Evolutionary conservation across 2,113 vertebrate genomes (phyloP).

Genomic region (human): DNA sequence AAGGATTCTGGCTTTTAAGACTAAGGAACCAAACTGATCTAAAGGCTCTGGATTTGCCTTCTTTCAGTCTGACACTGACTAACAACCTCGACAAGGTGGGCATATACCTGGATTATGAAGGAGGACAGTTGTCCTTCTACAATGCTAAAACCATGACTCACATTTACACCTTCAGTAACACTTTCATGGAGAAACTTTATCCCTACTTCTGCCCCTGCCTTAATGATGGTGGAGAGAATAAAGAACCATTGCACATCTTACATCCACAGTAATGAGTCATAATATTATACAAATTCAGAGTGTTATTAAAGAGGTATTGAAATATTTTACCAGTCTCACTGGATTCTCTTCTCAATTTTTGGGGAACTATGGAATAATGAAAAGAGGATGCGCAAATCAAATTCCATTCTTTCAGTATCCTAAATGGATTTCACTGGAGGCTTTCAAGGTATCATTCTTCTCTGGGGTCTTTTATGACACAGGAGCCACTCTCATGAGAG

Average conservation of each 20-base stretch:
- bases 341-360: conserved; percentile 51
- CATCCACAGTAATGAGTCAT: conserved; percentile 66
- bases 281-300: conserved; percentile 55
- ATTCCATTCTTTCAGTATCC: neutral
- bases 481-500: neutral
- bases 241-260: conserved; percentile 76
- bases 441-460: conserved; percentile 15
- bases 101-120: conserved; percentile 82
- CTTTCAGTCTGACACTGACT: conserved; percentile 51
- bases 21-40: conserved; percentile 79
- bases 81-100: conserved; percentile 70
- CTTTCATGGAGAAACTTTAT: conserved; percentile 78
- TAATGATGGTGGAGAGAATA: conserved; percentile 80
- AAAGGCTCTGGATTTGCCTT: conserved; percentile 79
- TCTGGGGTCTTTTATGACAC: neutral
- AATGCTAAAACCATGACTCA: conserved; percentile 75
- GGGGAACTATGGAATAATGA: conserved; percentile 10
- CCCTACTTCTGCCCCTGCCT: conserved; percentile 83
- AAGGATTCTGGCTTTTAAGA: conserved; percentile 83
- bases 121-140: conserved; percentile 82
- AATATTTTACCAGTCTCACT: conserved; percentile 55
- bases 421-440: neutral
- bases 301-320: conserved; percentile 72
- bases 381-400: neutral
- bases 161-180: conserved; percentile 80